Evolutionary conservation across 2,888 invertebrate genomes (phyloP).

Genomic region (Argyresthia albistria): DNA sequence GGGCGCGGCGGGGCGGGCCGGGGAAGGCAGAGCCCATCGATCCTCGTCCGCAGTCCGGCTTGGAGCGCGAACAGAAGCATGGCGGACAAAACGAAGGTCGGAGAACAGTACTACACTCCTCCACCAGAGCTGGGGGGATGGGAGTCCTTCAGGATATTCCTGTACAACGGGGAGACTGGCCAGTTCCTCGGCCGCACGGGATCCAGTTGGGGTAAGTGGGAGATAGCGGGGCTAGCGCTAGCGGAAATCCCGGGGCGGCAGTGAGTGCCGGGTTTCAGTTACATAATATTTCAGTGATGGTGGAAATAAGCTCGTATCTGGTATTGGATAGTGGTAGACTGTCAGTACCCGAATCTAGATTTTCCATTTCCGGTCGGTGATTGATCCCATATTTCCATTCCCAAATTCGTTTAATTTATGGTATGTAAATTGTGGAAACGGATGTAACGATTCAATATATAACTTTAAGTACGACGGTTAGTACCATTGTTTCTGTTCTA

Average conservation of each 20-base stretch:
- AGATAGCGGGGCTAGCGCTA: neutral
- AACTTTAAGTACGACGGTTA: too few relatives aligned
- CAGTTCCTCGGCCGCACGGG: slow-evolving; percentile 94
- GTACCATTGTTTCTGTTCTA: too few relatives aligned
- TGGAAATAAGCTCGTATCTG: too few relatives aligned
- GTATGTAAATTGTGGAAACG: too few relatives aligned
- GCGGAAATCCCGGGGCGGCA: neutral
- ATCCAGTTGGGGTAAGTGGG: slow-evolving; percentile 93
- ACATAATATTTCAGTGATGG: neutral
- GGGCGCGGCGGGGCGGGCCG: slow-evolving; percentile 19
- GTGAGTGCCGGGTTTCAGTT: neutral
- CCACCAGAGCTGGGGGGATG: slow-evolving; percentile 88
- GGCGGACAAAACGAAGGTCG: slow-evolving; percentile 82
- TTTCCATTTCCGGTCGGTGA: too few relatives aligned
- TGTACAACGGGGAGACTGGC: slow-evolving; percentile 94
- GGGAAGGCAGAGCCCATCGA: slow-evolving; percentile 43
- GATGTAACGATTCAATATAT: too few relatives aligned
- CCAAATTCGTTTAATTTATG: too few relatives aligned
- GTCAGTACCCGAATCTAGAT: too few relatives aligned
- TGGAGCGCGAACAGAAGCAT: slow-evolving; percentile 57
- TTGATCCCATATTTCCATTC: too few relatives aligned
- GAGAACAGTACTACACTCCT: slow-evolving; percentile 83
- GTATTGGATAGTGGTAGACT: too few relatives aligned
- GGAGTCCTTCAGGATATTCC: slow-evolving; percentile 87
- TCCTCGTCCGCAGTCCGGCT: slow-evolving; percentile 58